These are phyloP conservation scores for Caenorhabditis parvicauda DNA, from an alignment of 2,888 invertebrate genomes.

Conservation along the genomic window DNA sequence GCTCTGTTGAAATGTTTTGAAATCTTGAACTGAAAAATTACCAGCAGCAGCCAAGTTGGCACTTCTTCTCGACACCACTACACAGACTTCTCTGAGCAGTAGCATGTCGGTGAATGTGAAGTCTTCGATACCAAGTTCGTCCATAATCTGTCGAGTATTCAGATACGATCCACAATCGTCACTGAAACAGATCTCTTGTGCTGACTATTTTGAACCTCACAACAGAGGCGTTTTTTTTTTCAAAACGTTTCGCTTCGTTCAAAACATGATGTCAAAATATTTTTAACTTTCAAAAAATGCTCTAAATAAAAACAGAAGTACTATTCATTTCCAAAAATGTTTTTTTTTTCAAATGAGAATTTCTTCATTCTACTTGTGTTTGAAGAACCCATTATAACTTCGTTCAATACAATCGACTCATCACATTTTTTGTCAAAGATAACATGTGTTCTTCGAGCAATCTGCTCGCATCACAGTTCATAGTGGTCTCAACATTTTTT, in stretches of 20 bases:
- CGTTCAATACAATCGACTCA: too few species aligned
- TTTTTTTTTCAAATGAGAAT: too few species aligned
- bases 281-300: too few species aligned
- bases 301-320: too few species aligned
- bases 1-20: background rate
- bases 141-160: constrained; percentile 80
- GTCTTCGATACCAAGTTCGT: constrained; percentile 76
- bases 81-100: constrained; percentile 77
- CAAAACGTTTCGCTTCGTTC: background rate
- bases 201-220: background rate
- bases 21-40: constrained; percentile 12
- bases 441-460: too few species aligned
- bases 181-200: constrained; percentile 20
- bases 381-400: too few species aligned
- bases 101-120: constrained; percentile 71
- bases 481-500: too few species aligned
- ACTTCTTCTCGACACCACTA: constrained; percentile 84
- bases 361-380: too few species aligned
- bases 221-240: background rate
- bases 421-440: too few species aligned
- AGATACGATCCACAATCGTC: constrained; percentile 61
- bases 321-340: too few species aligned
- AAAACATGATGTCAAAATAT: too few species aligned
- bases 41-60: constrained; percentile 85
- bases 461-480: too few species aligned